These are phyloP conservation scores for Ephialtes manifestator DNA, from an alignment of 2,888 invertebrate species.

Conservation along the genomic window DNA sequence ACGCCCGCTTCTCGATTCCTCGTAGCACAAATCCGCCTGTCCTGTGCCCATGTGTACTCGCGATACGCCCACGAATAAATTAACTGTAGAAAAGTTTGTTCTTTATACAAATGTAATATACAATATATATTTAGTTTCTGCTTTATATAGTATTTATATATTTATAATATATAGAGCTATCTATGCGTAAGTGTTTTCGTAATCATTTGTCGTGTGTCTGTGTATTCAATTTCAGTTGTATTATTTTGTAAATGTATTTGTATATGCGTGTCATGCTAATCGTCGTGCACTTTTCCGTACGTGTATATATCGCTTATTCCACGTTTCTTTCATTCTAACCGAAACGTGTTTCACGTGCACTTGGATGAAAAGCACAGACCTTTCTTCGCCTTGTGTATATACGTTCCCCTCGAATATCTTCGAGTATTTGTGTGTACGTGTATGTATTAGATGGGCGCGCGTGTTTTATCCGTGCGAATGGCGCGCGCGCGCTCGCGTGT, in stretches of 20 bases:
- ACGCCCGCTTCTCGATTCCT: not conserved
- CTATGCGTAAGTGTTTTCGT: constrained; percentile 80
- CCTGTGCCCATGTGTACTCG: constrained; percentile 74
- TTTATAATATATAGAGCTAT: constrained; percentile 84
- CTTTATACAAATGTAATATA: constrained; percentile 86
- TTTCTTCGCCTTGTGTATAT: not conserved
- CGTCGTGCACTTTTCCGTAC: not conserved
- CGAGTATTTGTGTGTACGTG: constrained; percentile 37
- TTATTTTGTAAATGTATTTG: not conserved
- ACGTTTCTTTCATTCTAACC: not conserved
- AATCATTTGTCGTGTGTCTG: constrained; percentile 51
- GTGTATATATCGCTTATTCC: constrained; percentile 5
- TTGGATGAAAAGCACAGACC: not conserved
- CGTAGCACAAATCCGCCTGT: constrained; percentile 10
- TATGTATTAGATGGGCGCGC: constrained; percentile 61
- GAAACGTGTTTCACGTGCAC: not conserved
- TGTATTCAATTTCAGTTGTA: constrained; percentile 7
- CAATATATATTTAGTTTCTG: constrained; percentile 83
- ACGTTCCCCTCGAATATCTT: not conserved
- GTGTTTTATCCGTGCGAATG: constrained; percentile 44
- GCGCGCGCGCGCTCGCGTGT: constrained; percentile 67
- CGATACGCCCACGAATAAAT: constrained; percentile 85
- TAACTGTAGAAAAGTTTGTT: constrained; percentile 84
- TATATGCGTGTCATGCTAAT: not conserved
- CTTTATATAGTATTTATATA: constrained; percentile 81